Evolutionary conservation across 2,797 vertebrate genomes (phyloP).

Genomic region (Ispidina picta): DNA sequence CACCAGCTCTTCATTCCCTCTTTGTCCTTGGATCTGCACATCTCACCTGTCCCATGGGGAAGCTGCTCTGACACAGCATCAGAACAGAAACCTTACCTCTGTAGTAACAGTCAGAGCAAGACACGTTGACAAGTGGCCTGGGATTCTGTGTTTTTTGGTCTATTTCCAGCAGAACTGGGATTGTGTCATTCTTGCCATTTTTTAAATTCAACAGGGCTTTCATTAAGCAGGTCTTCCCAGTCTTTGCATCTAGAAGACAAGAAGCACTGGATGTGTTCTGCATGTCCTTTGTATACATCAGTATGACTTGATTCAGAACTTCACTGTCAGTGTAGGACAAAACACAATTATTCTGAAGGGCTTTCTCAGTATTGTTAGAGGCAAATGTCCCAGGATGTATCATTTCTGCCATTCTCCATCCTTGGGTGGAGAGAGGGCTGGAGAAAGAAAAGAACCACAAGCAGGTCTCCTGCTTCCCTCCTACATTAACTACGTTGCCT

Average conservation of each 20-base stretch:
- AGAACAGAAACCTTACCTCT: constrained; percentile 74
- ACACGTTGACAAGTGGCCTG: constrained; percentile 83
- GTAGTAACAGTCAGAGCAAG: constrained; percentile 84
- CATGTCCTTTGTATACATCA: background rate
- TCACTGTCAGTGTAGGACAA: background rate
- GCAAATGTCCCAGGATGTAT: background rate
- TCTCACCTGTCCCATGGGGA: background rate
- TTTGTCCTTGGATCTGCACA: background rate
- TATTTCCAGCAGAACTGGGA: constrained; percentile 84
- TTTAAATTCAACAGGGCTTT: constrained; percentile 90
- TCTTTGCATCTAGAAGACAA: constrained; percentile 81
- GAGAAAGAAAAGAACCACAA: background rate
- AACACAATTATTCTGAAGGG: background rate
- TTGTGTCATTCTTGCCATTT: constrained; percentile 83
- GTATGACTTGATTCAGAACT: background rate
- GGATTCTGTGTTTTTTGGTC: constrained; percentile 82
- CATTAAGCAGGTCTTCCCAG: constrained; percentile 90
- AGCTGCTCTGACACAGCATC: background rate
- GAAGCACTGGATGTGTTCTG: background rate
- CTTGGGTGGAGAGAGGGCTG: background rate
- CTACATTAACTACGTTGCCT: background rate
- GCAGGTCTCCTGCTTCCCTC: background rate
- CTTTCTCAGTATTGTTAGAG: background rate
- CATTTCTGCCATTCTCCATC: background rate
- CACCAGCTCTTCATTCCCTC: background rate